Conservation (phyloP, 1,140 invertebrate genomes). For the Trichogramma pretiosum region DNA sequence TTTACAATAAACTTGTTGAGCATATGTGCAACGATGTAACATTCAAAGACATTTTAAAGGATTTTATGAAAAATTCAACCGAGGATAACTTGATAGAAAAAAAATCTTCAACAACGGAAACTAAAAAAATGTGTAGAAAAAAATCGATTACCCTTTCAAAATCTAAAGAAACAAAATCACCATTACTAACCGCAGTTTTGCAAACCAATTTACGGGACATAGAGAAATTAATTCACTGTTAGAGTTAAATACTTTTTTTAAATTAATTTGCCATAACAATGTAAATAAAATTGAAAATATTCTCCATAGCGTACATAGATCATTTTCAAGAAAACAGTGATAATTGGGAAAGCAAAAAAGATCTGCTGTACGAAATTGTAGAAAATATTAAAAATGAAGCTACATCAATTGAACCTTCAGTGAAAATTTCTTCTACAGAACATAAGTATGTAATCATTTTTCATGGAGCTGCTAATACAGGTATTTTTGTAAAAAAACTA, state of each 20-base stretch:
- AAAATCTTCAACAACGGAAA: background rate
- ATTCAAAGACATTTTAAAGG: background rate
- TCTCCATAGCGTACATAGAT: constrained; percentile 25
- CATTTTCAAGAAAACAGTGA: constrained; percentile 18
- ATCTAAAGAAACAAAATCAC: too few species aligned
- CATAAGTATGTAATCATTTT: constrained; percentile 29
- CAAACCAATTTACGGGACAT: too few species aligned
- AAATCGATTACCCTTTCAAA: too few species aligned
- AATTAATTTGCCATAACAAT: too few species aligned
- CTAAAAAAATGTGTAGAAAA: background rate
- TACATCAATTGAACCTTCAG: background rate
- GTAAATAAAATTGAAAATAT: constrained; percentile 1
- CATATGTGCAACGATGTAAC: constrained; percentile 17
- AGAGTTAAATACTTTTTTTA: too few species aligned
- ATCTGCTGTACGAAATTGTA: constrained; percentile 28
- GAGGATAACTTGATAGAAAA: background rate
- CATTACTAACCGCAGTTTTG: too few species aligned
- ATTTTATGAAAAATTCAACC: background rate
- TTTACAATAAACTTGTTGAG: constrained; percentile 24
- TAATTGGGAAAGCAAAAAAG: constrained; percentile 22
- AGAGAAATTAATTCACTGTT: too few species aligned
- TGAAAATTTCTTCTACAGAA: constrained; percentile 1
- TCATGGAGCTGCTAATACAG: constrained; percentile 32
- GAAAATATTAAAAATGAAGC: constrained; percentile 11
- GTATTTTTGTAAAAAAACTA: too few species aligned